phyloP scores from a whole-genome alignment of 2,113 vertebrate species.

The Microcebus ravelobensis region DNA sequence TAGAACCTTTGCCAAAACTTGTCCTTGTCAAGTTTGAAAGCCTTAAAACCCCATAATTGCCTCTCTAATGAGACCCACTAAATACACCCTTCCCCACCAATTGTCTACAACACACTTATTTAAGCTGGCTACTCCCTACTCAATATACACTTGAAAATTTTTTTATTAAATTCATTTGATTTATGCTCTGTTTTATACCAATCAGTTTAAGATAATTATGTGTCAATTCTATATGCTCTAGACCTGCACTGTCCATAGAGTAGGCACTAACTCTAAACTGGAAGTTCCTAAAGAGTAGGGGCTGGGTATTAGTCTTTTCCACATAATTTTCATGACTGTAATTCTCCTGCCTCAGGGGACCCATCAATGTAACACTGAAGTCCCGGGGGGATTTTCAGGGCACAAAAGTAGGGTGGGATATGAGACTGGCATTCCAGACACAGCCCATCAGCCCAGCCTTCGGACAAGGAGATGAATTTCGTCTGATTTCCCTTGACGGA shows the following conservation, averaged over 20 bases:
- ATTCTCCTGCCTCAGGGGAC: background rate
- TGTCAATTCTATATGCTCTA: background rate
- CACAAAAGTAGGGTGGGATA: background rate
- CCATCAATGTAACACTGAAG: background rate
- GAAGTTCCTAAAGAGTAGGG: background rate
- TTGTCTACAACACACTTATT: background rate
- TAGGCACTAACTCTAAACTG: background rate
- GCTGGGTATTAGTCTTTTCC: background rate
- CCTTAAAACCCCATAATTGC: constrained; percentile 51
- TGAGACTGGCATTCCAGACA: constrained; percentile 52
- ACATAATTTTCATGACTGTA: background rate
- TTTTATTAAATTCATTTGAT: constrained; percentile 13
- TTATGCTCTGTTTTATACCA: background rate
- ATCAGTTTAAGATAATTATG: background rate
- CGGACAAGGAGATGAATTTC: constrained; percentile 74
- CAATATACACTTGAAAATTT: constrained; percentile 13
- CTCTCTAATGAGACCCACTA: constrained; percentile 38
- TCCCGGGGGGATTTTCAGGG: background rate
- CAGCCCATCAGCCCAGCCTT: constrained; percentile 23
- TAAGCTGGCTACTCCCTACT: background rate
- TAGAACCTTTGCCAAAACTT: constrained; percentile 59
- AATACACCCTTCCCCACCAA: constrained; percentile 34
- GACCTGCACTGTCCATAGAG: background rate
- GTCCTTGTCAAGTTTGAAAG: constrained; percentile 67
- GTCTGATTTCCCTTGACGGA: constrained; percentile 77